Evolutionary conservation across 2,888 invertebrate species (phyloP).

Genomic region (Polydrusus cervinus): DNA sequence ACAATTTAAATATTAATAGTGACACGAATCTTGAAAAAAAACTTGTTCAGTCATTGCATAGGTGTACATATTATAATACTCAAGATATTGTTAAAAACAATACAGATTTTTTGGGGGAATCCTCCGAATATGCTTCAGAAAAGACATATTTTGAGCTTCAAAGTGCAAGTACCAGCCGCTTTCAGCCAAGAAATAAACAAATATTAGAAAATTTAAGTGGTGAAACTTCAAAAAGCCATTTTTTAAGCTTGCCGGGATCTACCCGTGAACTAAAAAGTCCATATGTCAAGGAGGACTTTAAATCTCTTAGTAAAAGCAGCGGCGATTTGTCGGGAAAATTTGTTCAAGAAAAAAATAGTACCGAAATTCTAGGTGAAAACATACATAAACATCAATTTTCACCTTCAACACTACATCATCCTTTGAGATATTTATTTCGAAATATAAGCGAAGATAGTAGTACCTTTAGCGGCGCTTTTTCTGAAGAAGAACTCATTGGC

Average conservation of each 20-base stretch:
- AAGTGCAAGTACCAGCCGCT: background rate
- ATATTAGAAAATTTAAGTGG: background rate
- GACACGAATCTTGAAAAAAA: background rate
- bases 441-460: slow-evolving; percentile 58
- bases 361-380: slow-evolving; percentile 5
- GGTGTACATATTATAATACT: background rate
- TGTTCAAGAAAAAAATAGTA: slow-evolving; percentile 1
- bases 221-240: background rate
- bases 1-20: background rate
- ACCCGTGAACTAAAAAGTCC: background rate
- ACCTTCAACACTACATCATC: background rate
- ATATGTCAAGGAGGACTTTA: background rate
- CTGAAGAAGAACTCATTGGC: slow-evolving; percentile 56
- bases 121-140: background rate
- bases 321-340: background rate
- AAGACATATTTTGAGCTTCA: slow-evolving; percentile 10
- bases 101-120: background rate
- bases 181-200: background rate
- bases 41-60: background rate
- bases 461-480: slow-evolving; percentile 52
- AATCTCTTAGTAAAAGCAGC: slow-evolving; percentile 46
- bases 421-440: slow-evolving; percentile 17
- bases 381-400: background rate
- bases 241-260: background rate
- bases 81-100: background rate